Base-by-base conservation (phyloP, 2,888 invertebrate genomes). In the Pyrgus malvae region DNA sequence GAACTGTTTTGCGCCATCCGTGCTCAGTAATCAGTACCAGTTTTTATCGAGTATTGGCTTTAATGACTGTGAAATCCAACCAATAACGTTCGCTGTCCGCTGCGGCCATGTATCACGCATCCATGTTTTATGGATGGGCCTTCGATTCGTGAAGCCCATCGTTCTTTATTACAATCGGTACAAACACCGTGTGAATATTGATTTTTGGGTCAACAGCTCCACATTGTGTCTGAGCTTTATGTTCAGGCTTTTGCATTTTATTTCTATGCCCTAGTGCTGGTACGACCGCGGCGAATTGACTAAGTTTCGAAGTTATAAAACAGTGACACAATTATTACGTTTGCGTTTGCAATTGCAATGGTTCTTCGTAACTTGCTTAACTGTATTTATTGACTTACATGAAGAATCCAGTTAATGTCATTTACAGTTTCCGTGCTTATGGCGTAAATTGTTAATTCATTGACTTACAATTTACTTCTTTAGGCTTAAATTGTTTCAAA, bases 121-220 rank as follows among this genome's bases (percentile, higher is more conserved):
- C 64, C 69, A 83, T 83, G 79, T 83, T 83, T 86, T 83, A 84
- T 84, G 81, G 73, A 83, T 80, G 73, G 74, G 71, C 82, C 80
- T 82, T 84, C 83, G 74, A 84, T 86, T 86, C 70, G 81, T 77
- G 72, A 81, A 80, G 79, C 82, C 74, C 79, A 81, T 83, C 78
- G 72, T 68, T 59, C 74, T 85, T 87, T 86, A 84, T 83, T 81
- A 72, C 81, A 73, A 69, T 69, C 65, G 62, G 17, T 40, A 45
- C 33, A 46, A 53, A 46, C 54, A 46, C 74, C 73, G 71, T 76
- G 79, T 84, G 87, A 87, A 88, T 88, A 86, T 80, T 87, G 81
- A 87, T 87, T 87, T 89, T 82, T 86, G 70, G 87, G 88, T 87
- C 84, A 88, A 80, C 78, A 77, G 72, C 80, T 78, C 78, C 76